A percentile compares a stretch with the other conserved stretches of the same genome.
These are phyloP conservation scores for Saguinus imperator DNA, from an alignment of 2,113 vertebrate genomes.

Conservation along the genomic window DNA sequence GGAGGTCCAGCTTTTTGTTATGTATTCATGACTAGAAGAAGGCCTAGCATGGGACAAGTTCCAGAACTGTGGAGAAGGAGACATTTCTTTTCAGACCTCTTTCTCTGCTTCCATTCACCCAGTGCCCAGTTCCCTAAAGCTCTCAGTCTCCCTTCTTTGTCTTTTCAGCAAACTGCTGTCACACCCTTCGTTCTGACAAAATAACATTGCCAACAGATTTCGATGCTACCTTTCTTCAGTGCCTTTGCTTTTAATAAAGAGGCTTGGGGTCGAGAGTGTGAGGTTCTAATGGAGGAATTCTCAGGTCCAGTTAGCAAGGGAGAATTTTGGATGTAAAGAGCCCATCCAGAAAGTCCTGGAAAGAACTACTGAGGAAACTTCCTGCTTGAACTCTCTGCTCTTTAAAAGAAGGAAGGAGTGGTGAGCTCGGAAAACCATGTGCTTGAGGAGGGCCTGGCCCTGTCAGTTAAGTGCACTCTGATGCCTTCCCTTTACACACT, in stretches of 20 bases:
- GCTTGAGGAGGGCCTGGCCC: background rate
- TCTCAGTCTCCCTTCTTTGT: background rate
- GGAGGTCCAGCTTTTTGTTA: background rate
- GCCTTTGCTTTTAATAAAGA: background rate
- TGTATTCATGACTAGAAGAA: background rate
- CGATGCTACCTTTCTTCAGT: background rate
- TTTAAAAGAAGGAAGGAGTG: slow-evolving; percentile 12
- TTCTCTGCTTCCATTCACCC: background rate
- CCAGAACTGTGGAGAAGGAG: background rate
- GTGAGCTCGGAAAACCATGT: background rate
- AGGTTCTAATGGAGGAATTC: background rate
- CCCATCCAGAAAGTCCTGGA: background rate
- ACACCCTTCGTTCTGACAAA: background rate
- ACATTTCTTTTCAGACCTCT: background rate
- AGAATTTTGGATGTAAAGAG: background rate
- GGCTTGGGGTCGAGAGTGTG: background rate
- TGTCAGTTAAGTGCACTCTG: background rate
- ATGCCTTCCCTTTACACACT: background rate
- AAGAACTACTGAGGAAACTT: background rate
- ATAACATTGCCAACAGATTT: background rate
- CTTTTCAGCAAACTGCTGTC: background rate
- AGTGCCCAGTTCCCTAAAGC: background rate
- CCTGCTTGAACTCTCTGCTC: background rate
- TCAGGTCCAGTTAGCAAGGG: background rate
- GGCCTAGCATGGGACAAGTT: background rate